Base-by-base conservation (phyloP, 2,797 vertebrate species). In the Nothura maculosa region DNA sequence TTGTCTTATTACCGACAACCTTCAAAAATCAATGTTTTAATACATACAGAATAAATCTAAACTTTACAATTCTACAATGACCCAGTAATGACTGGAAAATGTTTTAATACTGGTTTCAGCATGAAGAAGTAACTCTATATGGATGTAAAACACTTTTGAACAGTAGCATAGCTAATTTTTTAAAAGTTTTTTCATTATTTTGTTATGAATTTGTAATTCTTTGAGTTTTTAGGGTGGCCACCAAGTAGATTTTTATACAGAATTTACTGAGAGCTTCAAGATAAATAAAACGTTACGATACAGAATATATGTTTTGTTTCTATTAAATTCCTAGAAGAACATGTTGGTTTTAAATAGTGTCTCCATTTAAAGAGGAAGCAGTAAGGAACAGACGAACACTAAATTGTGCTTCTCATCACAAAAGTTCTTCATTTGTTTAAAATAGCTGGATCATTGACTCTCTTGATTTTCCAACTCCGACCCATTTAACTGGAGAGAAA, bases 391-490 rank as follows among this genome's bases (percentile, higher is more conserved):
- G 43, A 90, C 60, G 78, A 94, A 86, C 0, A 5, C 60, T 80
- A 60, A 76, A 70, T 43, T 93, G 93, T 81, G 92, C 87, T 95
- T 96, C 83, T 88, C 79, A 64, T 87, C 78, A 25, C 43, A 28
- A 58, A 91, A 86, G 79, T 88, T 95, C 86, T 88, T 94, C 85
- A 30, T 85, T 30, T 24, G n/a, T 87, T 98, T 98, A 99, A 87
- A 99, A 99, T 96, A 99, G 99, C 98, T 99, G 99, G 98, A 99
- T 99, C 98, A 99, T 99, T 3, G 99, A 99, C 95, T 99, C 99
- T 97, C 99, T 98, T 95, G 99, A 99, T 95, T 99, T 99, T 95
- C 99, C 99, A 79, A 99, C 99, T 27, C 99, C 99, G 2, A 99
- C 99, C 99, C 99, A 99, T 97, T 99, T 99, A 94, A 99, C 99